Conservation (phyloP, 2,888 invertebrate species). For the Zygothrica quintamaculata region DNA sequence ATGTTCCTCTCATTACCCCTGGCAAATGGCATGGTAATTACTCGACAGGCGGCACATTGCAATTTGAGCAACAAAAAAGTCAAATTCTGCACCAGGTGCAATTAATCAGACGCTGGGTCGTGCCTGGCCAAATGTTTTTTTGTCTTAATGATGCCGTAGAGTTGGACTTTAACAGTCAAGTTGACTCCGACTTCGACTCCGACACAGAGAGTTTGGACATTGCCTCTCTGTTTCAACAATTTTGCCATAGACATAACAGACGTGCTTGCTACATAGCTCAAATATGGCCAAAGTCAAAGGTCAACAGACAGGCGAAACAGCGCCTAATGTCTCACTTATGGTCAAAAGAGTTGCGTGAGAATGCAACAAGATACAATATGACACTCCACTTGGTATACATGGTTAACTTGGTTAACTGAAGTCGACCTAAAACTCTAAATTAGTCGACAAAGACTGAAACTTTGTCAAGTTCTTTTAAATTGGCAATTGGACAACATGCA, state of each 20-base stretch:
- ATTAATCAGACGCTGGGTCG: slow-evolving; percentile 77
- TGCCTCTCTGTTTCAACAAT: no score
- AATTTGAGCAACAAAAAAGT: slow-evolving; percentile 78
- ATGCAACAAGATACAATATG: slow-evolving; percentile 27
- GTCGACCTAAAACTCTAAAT: no score
- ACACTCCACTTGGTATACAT: slow-evolving; percentile 4
- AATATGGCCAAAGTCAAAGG: slow-evolving; percentile 74
- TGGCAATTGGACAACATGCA: background rate
- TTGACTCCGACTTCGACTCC: slow-evolving; percentile 34
- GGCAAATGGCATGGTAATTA: slow-evolving; percentile 75
- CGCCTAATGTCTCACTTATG: slow-evolving; percentile 78
- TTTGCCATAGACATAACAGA: slow-evolving; percentile 18
- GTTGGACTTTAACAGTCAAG: slow-evolving; percentile 45
- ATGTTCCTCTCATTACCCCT: slow-evolving; percentile 14
- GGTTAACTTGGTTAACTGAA: no score
- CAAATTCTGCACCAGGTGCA: slow-evolving; percentile 73
- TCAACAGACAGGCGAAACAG: slow-evolving; percentile 65
- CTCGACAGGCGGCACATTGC: slow-evolving; percentile 53
- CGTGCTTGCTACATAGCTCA: slow-evolving; percentile 54
- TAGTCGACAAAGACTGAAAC: slow-evolving; percentile 3
- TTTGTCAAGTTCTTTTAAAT: slow-evolving; percentile 6
- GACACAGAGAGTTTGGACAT: background rate
- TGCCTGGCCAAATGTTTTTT: slow-evolving; percentile 77
- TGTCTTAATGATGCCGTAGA: slow-evolving; percentile 74
- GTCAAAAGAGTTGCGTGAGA: slow-evolving; percentile 60